phyloP scores from a whole-genome alignment of 2,797 vertebrate genomes.

The Aldrovandia affinis region DNA sequence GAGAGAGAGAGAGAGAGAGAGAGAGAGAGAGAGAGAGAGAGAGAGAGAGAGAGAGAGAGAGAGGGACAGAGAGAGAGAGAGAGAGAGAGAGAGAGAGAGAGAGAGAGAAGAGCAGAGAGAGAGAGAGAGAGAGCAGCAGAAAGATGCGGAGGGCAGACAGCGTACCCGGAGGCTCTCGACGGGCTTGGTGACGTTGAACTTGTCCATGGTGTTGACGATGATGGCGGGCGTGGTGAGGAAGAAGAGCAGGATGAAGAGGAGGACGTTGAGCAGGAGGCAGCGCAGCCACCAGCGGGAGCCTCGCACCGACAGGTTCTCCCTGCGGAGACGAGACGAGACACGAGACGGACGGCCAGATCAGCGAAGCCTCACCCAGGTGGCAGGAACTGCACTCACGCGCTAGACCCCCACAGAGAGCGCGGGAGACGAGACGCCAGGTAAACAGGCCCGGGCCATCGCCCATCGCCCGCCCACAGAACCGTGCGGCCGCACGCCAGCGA shows the following conservation, averaged over 20 bases:
- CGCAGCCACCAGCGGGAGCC: slow-evolving; percentile 91
- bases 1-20: too few relatives aligned
- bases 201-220: slow-evolving; percentile 97
- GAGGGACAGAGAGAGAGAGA: too few relatives aligned
- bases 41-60: not conserved
- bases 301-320: slow-evolving; percentile 93
- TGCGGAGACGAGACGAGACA: slow-evolving; percentile 53
- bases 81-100: too few relatives aligned
- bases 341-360: not conserved
- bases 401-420: not conserved
- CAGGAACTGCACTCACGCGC: not conserved
- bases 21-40: not conserved
- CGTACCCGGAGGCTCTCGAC: slow-evolving; percentile 93
- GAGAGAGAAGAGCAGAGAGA: too few relatives aligned
- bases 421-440: not conserved
- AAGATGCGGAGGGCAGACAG: slow-evolving; percentile 24
- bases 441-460: not conserved
- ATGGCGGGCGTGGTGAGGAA: slow-evolving; percentile 97
- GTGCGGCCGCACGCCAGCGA: slow-evolving; percentile 40
- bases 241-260: slow-evolving; percentile 94
- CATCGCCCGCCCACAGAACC: slow-evolving; percentile 32
- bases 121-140: not conserved
- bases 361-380: slow-evolving; percentile 32
- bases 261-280: slow-evolving; percentile 88
- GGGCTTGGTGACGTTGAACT: slow-evolving; percentile 94